These are phyloP conservation scores for Drosophila percnosoma DNA, from an alignment of 2,888 invertebrate species.

Conservation along the genomic window DNA sequence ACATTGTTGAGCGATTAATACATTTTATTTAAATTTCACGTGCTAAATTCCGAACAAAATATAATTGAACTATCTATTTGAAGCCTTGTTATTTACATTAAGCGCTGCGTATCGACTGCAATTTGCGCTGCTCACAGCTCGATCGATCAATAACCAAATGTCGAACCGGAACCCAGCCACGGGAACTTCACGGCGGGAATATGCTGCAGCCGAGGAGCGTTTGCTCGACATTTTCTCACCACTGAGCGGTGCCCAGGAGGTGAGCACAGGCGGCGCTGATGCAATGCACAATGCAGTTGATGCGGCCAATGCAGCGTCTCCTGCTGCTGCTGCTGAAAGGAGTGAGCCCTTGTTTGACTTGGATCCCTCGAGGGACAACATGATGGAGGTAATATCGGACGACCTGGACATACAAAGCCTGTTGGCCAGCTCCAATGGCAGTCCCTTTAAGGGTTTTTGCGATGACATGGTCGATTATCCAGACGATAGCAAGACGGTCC, in stretches of 20 bases:
- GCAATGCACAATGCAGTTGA: neutral
- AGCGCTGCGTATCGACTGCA: slow-evolving; percentile 27
- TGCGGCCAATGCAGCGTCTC: neutral
- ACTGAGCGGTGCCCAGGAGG: neutral
- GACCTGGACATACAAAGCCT: slow-evolving; percentile 63
- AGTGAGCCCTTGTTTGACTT: slow-evolving; percentile 12
- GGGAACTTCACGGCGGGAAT: slow-evolving; percentile 40
- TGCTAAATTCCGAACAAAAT: slow-evolving; percentile 60
- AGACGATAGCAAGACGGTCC: neutral
- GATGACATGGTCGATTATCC: slow-evolving; percentile 2
- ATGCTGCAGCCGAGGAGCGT: slow-evolving; percentile 66
- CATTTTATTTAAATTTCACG: slow-evolving; percentile 72
- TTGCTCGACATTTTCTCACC: slow-evolving; percentile 62
- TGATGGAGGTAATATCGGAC: slow-evolving; percentile 59
- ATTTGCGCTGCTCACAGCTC: slow-evolving; percentile 10
- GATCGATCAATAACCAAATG: slow-evolving; percentile 28
- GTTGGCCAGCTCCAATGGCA: slow-evolving; percentile 35
- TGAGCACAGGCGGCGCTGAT: neutral
- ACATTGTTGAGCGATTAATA: slow-evolving; percentile 27
- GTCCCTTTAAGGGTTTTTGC: slow-evolving; percentile 56
- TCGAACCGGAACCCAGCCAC: slow-evolving; percentile 20
- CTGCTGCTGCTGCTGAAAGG: neutral
- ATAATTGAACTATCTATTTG: slow-evolving; percentile 27
- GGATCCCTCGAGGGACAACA: slow-evolving; percentile 62
- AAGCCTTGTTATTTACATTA: slow-evolving; percentile 12